Percentiles rank a stretch among this genome's conserved stretches.
These are phyloP conservation scores for Nasonia oneida DNA, from an alignment of 2,888 invertebrate genomes.

Conservation along the genomic window DNA sequence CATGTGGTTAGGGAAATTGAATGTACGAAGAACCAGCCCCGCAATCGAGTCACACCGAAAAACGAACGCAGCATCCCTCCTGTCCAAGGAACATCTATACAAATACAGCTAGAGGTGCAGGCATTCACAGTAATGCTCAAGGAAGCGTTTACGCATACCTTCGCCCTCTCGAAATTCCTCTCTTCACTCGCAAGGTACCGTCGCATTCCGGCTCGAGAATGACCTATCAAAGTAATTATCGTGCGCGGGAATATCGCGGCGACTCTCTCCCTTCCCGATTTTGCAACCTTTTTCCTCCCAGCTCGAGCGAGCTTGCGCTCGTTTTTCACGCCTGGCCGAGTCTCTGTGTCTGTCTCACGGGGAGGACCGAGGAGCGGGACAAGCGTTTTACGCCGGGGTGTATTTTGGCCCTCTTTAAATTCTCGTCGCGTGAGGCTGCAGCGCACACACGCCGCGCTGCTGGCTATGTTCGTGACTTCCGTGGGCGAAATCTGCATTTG, in stretches of 20 bases:
- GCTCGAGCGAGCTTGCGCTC: background rate
- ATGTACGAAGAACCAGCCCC: background rate
- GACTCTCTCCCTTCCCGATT: background rate
- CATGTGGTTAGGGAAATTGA: background rate
- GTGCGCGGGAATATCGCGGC: background rate
- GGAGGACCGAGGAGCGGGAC: background rate
- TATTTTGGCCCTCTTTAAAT: conserved; percentile 59
- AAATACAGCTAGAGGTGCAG: background rate
- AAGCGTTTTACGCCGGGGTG: conserved; percentile 32
- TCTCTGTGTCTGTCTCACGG: conserved; percentile 15
- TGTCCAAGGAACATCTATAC: background rate
- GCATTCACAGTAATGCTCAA: background rate
- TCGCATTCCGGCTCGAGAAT: conserved; percentile 48
- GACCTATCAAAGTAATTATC: conserved; percentile 59
- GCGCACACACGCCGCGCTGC: background rate
- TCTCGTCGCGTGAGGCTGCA: conserved; percentile 41
- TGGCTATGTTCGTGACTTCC: conserved; percentile 60
- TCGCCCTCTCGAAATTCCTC: background rate
- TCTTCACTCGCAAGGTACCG: background rate
- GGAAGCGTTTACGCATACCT: background rate
- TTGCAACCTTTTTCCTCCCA: background rate
- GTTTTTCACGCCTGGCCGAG: conserved; percentile 12
- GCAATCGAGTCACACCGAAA: background rate
- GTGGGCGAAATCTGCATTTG: conserved; percentile 69
- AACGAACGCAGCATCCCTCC: background rate